Conservation (phyloP, 2,113 vertebrate genomes). For the Rhinoptilus africanus region DNA sequence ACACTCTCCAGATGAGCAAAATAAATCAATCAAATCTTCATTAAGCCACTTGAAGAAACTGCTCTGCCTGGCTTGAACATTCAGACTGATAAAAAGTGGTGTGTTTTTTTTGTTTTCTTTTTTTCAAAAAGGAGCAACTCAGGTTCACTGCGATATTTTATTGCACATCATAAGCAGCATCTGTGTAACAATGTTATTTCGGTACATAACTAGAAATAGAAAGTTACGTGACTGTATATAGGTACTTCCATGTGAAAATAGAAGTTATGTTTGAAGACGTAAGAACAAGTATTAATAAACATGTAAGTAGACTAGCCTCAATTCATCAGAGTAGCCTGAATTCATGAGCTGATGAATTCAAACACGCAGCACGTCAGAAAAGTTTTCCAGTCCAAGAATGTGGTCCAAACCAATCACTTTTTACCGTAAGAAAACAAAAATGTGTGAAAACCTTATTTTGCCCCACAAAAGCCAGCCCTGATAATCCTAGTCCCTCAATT, state of each 20-base stretch:
- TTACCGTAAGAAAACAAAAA: background rate
- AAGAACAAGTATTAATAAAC: background rate
- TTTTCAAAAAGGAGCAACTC: background rate
- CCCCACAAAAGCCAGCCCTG: background rate
- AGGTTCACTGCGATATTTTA: background rate
- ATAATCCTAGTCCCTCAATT: background rate
- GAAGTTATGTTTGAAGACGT: background rate
- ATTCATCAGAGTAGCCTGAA: background rate
- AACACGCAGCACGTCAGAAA: background rate
- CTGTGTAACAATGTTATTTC: background rate
- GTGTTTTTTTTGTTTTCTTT: background rate
- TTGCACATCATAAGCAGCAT: background rate
- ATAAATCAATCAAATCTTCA: slow-evolving; percentile 50
- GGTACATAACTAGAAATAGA: background rate
- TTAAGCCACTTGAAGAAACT: slow-evolving; percentile 20
- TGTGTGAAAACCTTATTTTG: background rate
- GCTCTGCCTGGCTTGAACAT: background rate
- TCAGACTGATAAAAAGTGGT: background rate
- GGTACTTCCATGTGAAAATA: background rate
- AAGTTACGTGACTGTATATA: background rate
- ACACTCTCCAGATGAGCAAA: slow-evolving; percentile 27
- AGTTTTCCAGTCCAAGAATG: background rate
- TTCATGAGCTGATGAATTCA: background rate
- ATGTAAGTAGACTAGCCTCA: background rate
- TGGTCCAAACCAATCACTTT: background rate